A percentile compares a stretch with the other conserved stretches of the same genome.
Conservation (phyloP, 1,140 invertebrate species). For the Brachionus angularis region DNA sequence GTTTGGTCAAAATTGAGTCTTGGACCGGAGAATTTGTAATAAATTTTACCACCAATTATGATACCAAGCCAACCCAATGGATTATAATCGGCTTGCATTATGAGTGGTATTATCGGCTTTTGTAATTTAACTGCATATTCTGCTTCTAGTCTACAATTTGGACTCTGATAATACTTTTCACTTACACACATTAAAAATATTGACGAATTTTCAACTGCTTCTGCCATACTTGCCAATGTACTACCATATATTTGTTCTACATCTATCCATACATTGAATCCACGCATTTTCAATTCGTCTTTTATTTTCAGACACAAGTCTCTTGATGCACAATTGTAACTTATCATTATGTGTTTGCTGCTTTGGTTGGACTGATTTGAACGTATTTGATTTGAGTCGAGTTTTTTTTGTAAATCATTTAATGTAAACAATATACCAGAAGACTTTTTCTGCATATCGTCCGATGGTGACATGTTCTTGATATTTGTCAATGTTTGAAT, state of each 20-base stretch:
- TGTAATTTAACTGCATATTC: slow-evolving; percentile 30
- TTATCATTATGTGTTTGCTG: slow-evolving; percentile 31
- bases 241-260: slow-evolving; percentile 15
- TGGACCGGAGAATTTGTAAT: slow-evolving; percentile 47
- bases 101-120: slow-evolving; percentile 50
- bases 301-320: slow-evolving; percentile 35
- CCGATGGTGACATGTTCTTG: not conserved
- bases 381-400: slow-evolving; percentile 1
- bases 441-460: slow-evolving; percentile 37
- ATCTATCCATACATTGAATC: slow-evolving; percentile 38
- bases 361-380: slow-evolving; percentile 17
- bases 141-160: slow-evolving; percentile 30
- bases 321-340: slow-evolving; percentile 23
- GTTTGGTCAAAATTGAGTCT: slow-evolving; percentile 20
- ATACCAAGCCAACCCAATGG: slow-evolving; percentile 54
- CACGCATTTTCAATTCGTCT: slow-evolving; percentile 1
- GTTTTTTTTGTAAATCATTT: slow-evolving; percentile 16
- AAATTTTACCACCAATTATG: slow-evolving; percentile 51
- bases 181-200: slow-evolving; percentile 28
- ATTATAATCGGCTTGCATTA: slow-evolving; percentile 50
- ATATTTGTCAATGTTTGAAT: slow-evolving; percentile 8
- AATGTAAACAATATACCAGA: slow-evolving; percentile 33
- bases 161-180: slow-evolving; percentile 29
- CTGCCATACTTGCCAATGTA: slow-evolving; percentile 43
- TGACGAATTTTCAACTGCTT: slow-evolving; percentile 25